phyloP scores from a whole-genome alignment of 2,888 invertebrate genomes.

The Sepiola atlantica region DNA sequence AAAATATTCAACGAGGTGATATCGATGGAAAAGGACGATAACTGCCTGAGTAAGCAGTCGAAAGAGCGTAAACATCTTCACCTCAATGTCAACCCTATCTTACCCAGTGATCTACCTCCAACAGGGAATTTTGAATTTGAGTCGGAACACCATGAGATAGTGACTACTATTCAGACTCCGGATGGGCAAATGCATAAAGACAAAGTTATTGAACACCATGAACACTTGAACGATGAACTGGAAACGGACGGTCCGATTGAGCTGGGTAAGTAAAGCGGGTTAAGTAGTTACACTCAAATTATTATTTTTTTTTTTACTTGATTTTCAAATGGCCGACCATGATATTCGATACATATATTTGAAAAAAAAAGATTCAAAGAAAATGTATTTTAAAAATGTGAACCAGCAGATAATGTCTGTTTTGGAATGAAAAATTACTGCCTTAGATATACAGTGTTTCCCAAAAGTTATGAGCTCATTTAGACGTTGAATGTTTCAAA shows the following conservation, averaged over 20 bases:
- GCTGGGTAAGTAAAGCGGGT: neutral
- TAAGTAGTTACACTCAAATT: neutral
- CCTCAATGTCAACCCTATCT: neutral
- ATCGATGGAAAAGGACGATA: neutral
- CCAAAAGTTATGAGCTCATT: too few species aligned
- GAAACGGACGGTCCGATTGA: neutral
- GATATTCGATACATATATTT: too few species aligned
- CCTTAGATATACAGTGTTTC: too few species aligned
- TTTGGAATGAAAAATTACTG: too few species aligned
- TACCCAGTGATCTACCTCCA: neutral
- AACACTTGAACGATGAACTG: neutral
- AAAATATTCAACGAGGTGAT: constrained; percentile 36
- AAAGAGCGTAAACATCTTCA: neutral
- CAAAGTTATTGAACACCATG: neutral
- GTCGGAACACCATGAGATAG: neutral
- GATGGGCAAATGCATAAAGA: neutral
- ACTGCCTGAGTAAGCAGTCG: neutral
- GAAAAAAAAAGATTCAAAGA: too few species aligned
- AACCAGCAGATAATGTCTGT: too few species aligned
- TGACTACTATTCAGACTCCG: constrained; percentile 15
- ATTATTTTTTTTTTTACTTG: neutral
- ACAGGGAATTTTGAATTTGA: constrained; percentile 33
- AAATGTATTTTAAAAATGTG: too few species aligned
- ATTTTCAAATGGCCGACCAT: neutral
- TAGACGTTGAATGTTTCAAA: too few species aligned